Evolutionary conservation across 2,888 invertebrate genomes (phyloP), one percentile per base, ranked within the genome.

Genomic region (Eucera pruinosa): DNA sequence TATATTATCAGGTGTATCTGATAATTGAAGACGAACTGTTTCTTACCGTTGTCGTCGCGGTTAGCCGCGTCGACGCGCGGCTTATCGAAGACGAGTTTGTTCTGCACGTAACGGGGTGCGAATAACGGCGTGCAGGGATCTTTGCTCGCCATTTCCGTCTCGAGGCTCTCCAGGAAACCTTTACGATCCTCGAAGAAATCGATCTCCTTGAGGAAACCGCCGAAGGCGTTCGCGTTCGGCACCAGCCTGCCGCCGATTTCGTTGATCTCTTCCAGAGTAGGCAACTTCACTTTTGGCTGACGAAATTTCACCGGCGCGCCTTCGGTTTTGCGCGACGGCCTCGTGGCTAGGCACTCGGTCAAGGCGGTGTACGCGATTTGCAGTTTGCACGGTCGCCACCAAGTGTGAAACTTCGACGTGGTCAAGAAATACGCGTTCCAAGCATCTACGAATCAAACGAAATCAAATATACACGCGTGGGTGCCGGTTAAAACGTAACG

Each of bases 311-410:
- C n/a, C 13, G 11, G 52, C 1, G 67, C 27, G 0, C 39, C 58
- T 15, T 57, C 61, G 1, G 15, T 64, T 43, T 72, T 67, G 9
- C 9, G 11, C 30, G 27, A 2, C 9, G 11, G 4, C 58, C 57
- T 48, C 33, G 41, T 6, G 13, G 52, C 33, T 7, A 72, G 57
- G 9, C 50, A 18, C 6, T 58, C 69, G 15, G 9, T 74, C 47
- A 64, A 67, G 6, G 72, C 20, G 7, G 88, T 94, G 89, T 95
- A 95, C 33, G 94, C 94, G 18, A 95, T 93, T 90, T 95, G 95
- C 61, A 95, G 89, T 88, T 94, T 95, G 87, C 95, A 95, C 55
- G 94, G 94, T 67, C 95, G 92, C 78, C 93, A 94, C 95, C 95
- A 95, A 83, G 94, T 94, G 92, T 93, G 94, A 72, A 87, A 94